phyloP scores from a whole-genome alignment of 2,888 invertebrate species.

The Melanostoma mellinum region DNA sequence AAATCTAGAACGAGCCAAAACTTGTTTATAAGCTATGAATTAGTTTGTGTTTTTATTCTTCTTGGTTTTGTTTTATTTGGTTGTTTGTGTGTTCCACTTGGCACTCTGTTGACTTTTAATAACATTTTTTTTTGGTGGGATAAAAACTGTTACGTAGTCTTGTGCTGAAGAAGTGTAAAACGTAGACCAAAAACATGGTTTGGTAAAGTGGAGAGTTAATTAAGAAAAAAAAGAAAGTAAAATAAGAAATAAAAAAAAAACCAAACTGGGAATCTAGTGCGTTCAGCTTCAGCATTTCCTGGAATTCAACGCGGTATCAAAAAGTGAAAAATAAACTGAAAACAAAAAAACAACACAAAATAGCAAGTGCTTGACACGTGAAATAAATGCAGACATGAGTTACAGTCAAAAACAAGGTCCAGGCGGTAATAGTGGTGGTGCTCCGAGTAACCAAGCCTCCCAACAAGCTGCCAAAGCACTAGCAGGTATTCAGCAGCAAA shows the following conservation, averaged over 20 bases:
- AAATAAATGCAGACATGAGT: constrained; percentile 74
- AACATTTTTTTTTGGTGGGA: constrained; percentile 61
- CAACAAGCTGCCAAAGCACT: constrained; percentile 77
- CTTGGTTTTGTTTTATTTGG: constrained; percentile 65
- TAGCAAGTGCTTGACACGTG: constrained; percentile 18
- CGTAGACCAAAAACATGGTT: constrained; percentile 49
- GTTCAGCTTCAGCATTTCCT: constrained; percentile 54
- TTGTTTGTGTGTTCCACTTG: constrained; percentile 69
- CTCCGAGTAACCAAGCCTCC: constrained; percentile 75
- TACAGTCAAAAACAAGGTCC: constrained; percentile 77
- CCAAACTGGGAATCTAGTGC: constrained; percentile 55
- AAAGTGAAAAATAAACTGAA: constrained; percentile 11
- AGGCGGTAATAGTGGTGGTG: constrained; percentile 75
- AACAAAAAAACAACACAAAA: background rate
- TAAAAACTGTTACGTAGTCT: constrained; percentile 70
- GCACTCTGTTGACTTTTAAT: constrained; percentile 49
- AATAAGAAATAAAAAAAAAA: constrained; percentile 42
- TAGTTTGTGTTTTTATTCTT: constrained; percentile 66
- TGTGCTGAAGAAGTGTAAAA: constrained; percentile 35
- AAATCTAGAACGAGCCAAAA: constrained; percentile 60
- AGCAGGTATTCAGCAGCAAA: constrained; percentile 78
- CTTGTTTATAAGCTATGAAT: constrained; percentile 67
- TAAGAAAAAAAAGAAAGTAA: constrained; percentile 53
- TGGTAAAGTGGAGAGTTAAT: constrained; percentile 65
- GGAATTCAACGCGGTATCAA: constrained; percentile 34